Base-by-base conservation (phyloP, 2,797 vertebrate genomes). In the Notolepis coatsorum region DNA sequence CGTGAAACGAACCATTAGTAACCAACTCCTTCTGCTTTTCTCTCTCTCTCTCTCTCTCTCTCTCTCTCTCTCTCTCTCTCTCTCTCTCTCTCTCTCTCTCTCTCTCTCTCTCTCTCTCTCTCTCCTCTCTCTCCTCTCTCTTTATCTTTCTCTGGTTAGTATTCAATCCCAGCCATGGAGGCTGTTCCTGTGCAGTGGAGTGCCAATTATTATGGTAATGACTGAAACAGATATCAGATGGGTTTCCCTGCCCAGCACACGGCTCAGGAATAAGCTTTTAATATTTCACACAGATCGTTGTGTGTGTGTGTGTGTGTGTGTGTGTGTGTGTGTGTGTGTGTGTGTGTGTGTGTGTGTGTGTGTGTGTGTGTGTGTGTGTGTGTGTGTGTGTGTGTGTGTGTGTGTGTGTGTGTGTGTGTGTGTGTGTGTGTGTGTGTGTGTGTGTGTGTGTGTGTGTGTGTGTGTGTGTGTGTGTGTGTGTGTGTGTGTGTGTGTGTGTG, bases 171-270 rank as follows among this genome's bases (percentile, higher is more conserved):
- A 72, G 75, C 75, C 74, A 5, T 4, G 71, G 39, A 56, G 65
- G 69, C 73, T 77, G 60, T 73, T 73, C 71, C 82, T 76, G 75
- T 77, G 82, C 81, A 73, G 60, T 78, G 68, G 77, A 87, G 85
- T 81, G 77, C 73, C 86, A 89, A 90, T 88, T 88, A 89, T 88
- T 88, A 88, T 89, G 85, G 80, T 87, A 90, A 89, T 89, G 77
- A 80, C 68, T 84, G 88, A 84, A 88, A 89, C 84, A 85, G 81
- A 90, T 88, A 88, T 90, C 87, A 87, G 85, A 88, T 85, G 84
- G 85, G 74, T 80, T 84, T 84, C 72, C 81, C 79, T 81, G 24
- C 46, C 13, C n/a, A n/a, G n/a, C n/a, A 13, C 13, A 12, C 15
- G 25, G 7, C 13, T 17, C 9, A 15, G 79, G 53, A 85, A 87